phyloP scores from a whole-genome alignment of 2,797 vertebrate genomes.

The Balearica regulorum region DNA sequence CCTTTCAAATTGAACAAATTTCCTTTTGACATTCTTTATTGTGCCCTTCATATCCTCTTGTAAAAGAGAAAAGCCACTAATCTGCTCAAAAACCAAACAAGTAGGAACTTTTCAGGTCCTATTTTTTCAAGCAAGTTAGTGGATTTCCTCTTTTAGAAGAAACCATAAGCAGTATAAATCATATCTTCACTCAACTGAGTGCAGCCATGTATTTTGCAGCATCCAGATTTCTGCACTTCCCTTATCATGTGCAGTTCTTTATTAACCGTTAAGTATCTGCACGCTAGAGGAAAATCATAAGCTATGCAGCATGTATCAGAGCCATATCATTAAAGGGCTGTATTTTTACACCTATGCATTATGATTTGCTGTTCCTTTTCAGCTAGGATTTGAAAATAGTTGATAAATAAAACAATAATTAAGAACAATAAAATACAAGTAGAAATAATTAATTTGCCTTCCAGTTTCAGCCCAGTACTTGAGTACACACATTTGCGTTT shows the following conservation, averaged over 20 bases:
- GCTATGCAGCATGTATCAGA: background rate
- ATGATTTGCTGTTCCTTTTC: background rate
- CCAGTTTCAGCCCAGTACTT: background rate
- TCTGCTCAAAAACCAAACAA: slow-evolving; percentile 1
- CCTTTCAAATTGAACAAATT: slow-evolving; percentile 48
- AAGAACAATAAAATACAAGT: background rate
- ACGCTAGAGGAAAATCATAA: background rate
- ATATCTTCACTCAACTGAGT: background rate
- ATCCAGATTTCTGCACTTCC: background rate
- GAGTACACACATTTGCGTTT: fast-evolving
- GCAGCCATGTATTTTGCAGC: background rate
- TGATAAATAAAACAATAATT: background rate
- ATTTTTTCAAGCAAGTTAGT: background rate
- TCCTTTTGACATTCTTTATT: slow-evolving; percentile 18
- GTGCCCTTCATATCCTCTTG: slow-evolving; percentile 6
- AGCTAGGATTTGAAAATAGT: background rate
- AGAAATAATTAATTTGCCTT: background rate
- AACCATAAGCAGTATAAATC: background rate
- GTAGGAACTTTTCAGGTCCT: background rate
- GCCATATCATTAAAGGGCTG: background rate
- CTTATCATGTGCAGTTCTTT: background rate
- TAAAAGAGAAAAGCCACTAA: background rate
- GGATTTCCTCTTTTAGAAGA: background rate
- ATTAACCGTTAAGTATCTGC: background rate
- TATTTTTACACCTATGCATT: background rate